Evolutionary conservation across 2,113 vertebrate species (phyloP).

Genomic region (Heptranchias perlo): DNA sequence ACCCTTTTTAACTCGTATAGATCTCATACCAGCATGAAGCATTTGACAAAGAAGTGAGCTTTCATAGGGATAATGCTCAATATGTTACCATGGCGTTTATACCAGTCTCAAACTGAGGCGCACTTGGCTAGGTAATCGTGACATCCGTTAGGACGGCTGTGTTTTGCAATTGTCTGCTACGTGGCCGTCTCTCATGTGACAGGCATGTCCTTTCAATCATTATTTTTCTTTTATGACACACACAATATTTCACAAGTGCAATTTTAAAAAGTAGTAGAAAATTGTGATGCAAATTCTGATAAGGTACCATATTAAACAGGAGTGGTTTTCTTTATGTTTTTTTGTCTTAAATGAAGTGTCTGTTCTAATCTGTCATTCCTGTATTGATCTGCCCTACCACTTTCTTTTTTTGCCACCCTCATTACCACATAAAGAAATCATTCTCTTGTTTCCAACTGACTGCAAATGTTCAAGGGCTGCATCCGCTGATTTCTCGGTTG

Average conservation of each 20-base stretch:
- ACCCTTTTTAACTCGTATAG: not conserved
- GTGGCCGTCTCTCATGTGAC: not conserved
- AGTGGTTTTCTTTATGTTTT: constrained; percentile 21
- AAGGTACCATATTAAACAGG: constrained; percentile 23
- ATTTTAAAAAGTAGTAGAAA: constrained; percentile 9
- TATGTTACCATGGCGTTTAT: not conserved
- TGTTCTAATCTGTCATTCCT: constrained; percentile 31
- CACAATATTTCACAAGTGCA: not conserved
- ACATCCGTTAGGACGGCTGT: not conserved
- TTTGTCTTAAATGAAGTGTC: constrained; percentile 32
- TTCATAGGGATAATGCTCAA: not conserved
- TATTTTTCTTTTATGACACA: constrained; percentile 24
- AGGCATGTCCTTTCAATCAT: not conserved
- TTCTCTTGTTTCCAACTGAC: constrained; percentile 12
- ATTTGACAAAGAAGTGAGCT: not conserved
- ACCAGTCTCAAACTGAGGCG: not conserved
- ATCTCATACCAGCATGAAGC: not conserved
- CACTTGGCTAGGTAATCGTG: not conserved
- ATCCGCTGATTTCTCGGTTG: constrained; percentile 20
- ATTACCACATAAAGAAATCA: constrained; percentile 30
- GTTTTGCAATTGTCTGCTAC: not conserved
- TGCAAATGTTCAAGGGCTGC: constrained; percentile 9
- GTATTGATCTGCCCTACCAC: constrained; percentile 32
- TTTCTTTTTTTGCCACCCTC: constrained; percentile 15
- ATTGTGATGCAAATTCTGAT: constrained; percentile 28